Conservation (phyloP, 2,113 vertebrate genomes). For the Silurus asotus region DNA sequence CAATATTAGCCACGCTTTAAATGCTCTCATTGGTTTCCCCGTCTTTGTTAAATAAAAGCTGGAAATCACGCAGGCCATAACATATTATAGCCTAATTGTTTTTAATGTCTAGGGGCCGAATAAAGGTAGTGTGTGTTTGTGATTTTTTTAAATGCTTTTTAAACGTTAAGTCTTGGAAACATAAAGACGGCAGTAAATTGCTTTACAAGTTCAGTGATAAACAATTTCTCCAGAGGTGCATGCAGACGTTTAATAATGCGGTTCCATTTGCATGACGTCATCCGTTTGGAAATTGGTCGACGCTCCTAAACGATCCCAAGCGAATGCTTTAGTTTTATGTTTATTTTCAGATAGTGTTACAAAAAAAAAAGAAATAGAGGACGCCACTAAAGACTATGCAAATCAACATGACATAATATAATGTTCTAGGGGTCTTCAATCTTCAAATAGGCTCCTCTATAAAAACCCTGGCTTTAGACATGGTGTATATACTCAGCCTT, state of each 20-base stretch:
- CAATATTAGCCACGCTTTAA: background rate
- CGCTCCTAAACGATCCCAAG: background rate
- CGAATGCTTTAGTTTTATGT: background rate
- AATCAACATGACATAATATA: background rate
- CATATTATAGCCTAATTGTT: background rate
- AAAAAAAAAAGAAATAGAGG: background rate
- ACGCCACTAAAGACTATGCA: background rate
- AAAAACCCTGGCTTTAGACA: background rate
- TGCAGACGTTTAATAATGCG: background rate
- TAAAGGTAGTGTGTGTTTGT: background rate
- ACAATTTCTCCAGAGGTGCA: background rate
- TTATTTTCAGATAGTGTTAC: background rate
- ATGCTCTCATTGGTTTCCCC: background rate
- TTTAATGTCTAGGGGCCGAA: background rate
- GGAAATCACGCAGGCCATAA: background rate
- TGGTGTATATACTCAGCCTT: no score
- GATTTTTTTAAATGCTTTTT: background rate
- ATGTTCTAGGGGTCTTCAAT: background rate
- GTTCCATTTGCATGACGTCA: background rate
- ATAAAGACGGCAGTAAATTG: background rate
- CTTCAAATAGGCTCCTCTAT: background rate
- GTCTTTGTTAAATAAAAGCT: background rate
- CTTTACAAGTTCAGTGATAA: background rate
- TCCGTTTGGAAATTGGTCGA: background rate
- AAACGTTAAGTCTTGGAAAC: constrained; percentile 1